These are phyloP conservation scores for Tachysurus fulvidraco DNA, from an alignment of 2,113 vertebrate genomes.

Conservation along the genomic window DNA sequence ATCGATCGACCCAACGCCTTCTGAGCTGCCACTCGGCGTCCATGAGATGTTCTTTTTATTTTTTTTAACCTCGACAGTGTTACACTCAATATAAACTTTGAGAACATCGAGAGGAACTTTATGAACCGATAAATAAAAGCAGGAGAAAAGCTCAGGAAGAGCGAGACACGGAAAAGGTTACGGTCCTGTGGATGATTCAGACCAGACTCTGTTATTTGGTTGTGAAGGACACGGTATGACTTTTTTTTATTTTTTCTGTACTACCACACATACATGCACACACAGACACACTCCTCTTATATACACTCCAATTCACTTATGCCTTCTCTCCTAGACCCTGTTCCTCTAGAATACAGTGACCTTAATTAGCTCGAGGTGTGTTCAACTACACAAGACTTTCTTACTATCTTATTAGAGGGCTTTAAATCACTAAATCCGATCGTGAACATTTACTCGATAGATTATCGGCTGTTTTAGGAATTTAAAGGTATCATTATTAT, in stretches of 20 bases:
- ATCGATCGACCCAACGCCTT: slow-evolving; percentile 79
- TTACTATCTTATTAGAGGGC: slow-evolving; percentile 29
- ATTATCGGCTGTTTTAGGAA: slow-evolving; percentile 53
- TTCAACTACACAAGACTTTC: slow-evolving; percentile 61
- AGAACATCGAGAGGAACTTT: slow-evolving; percentile 30
- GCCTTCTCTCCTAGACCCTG: slow-evolving; percentile 67
- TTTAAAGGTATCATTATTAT: neutral
- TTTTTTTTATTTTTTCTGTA: neutral
- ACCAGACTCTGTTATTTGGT: slow-evolving; percentile 19
- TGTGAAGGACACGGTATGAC: slow-evolving; percentile 7
- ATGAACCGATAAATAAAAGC: slow-evolving; percentile 39
- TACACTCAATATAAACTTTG: neutral
- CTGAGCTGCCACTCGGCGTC: slow-evolving; percentile 66
- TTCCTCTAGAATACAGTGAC: slow-evolving; percentile 68
- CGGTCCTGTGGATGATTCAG: slow-evolving; percentile 40
- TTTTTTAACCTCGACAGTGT: slow-evolving; percentile 23
- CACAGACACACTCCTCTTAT: slow-evolving; percentile 53
- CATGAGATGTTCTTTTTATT: slow-evolving; percentile 26
- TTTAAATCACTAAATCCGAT: slow-evolving; percentile 22
- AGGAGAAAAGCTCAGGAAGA: slow-evolving; percentile 12
- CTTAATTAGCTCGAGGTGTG: slow-evolving; percentile 75
- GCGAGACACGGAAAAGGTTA: slow-evolving; percentile 28
- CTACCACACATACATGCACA: slow-evolving; percentile 43
- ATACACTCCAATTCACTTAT: slow-evolving; percentile 53
- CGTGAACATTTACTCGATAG: slow-evolving; percentile 43